Evolutionary conservation across 2,797 vertebrate species (phyloP).

Genomic region (Mormyrops boulengeri): DNA sequence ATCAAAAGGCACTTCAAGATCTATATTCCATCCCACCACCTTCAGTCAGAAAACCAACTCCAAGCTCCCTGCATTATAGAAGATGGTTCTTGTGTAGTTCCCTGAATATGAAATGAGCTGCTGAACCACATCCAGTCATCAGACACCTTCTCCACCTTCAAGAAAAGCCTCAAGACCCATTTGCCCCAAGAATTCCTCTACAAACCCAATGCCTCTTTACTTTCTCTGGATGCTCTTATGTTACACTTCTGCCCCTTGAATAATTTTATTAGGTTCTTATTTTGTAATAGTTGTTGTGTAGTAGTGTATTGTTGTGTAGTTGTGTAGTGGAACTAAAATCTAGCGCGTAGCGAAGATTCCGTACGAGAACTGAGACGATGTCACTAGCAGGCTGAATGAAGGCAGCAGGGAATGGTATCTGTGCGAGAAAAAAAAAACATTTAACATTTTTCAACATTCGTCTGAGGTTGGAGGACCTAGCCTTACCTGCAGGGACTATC

Average conservation of each 20-base stretch:
- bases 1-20: background rate
- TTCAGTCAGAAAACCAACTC: background rate
- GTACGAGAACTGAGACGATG: background rate
- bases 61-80: background rate
- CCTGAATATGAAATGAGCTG: background rate
- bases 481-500: slow-evolving; percentile 75
- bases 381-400: background rate
- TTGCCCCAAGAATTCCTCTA: background rate
- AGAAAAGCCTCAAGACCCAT: background rate
- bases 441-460: background rate
- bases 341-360: background rate
- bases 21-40: background rate
- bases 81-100: background rate
- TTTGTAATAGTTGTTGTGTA: background rate
- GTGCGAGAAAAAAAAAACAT: background rate
- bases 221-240: background rate
- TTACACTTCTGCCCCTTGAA: background rate
- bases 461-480: background rate
- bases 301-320: background rate
- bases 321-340: background rate
- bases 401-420: background rate
- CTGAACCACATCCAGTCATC: background rate
- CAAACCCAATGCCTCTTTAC: background rate
- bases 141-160: background rate
- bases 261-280: background rate